Base-by-base conservation (phyloP, 2,797 vertebrate species). In the Sarcophilus harrisii region DNA sequence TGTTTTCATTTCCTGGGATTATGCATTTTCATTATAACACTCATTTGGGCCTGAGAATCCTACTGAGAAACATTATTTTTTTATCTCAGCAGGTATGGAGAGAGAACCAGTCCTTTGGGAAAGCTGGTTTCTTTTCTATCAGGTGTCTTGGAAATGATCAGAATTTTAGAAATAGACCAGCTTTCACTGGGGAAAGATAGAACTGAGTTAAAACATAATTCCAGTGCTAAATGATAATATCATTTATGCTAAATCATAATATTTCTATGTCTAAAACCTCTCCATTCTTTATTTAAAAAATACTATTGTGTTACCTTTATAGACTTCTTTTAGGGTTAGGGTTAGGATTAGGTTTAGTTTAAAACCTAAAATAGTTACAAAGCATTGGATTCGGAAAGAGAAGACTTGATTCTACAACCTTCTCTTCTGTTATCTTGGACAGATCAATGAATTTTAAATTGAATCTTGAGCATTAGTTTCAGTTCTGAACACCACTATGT, bases 31-130 rank as follows among this genome's bases (percentile, higher is more conserved):
- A 95, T 92, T 94, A 90, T 5, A 89, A 90, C 1, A 89, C 49
- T 57, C 92, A 92, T 94, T 97, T 95, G 29, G 52, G 93, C 21
- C 73, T 94, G 94, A 92, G 29, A 94, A 96, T 92, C 55, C 30
- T 4, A n/a, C 73, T 45, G 52, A 94, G 55, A 94, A 95, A 97
- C 58, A 95, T 94, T 94, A 49, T 96, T 45, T 52, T 55, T 96
- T 96, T 58, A 54, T 95, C 13, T 95, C 95, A 91, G 28, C 60
- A 93, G 94, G 94, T 91, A 91, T 14, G 81, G 16, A 92, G 38
- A 81, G n/a, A 45, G 73, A 87, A 87, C 38, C 30, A n/a, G n/a
- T 18, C 52, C 55, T 93, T 18, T 24, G 58, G 14, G n/a, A 55
- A 92, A 94, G 73, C 60, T 90, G 92, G 91, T 95, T 95, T 95